Evolutionary conservation across 2,888 invertebrate genomes (phyloP).

Genomic region (Coremacera marginata): DNA sequence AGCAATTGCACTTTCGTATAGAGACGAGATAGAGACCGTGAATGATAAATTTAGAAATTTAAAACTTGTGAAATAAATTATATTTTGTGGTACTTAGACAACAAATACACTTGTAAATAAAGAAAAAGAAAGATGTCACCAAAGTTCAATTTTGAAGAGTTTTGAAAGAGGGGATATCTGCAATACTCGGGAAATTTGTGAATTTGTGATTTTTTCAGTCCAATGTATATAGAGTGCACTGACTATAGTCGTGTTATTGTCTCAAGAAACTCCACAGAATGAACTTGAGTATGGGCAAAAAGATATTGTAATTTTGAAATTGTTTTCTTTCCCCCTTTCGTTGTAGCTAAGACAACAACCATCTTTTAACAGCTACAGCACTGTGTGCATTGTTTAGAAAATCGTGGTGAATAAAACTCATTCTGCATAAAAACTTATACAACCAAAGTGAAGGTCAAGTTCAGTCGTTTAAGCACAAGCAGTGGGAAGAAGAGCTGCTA

Average conservation of each 20-base stretch:
- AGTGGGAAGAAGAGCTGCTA: conserved; percentile 44
- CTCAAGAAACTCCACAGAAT: background rate
- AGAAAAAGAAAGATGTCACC: background rate
- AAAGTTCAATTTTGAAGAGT: background rate
- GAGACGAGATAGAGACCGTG: conserved; percentile 44
- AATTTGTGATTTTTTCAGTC: background rate
- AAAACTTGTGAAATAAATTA: conserved; percentile 23
- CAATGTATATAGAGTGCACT: background rate
- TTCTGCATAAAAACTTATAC: background rate
- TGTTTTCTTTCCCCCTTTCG: background rate
- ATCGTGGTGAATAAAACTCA: conserved; percentile 31
- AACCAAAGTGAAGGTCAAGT: conserved; percentile 15
- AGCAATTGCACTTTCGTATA: background rate
- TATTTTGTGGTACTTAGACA: conserved; percentile 43
- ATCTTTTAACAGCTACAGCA: background rate
- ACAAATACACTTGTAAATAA: background rate
- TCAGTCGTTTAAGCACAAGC: background rate
- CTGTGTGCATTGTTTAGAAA: background rate
- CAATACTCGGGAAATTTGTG: no score
- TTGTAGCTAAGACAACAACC: conserved; percentile 38
- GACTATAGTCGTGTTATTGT: background rate
- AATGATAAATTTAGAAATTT: conserved; percentile 44
- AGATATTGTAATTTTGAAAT: background rate
- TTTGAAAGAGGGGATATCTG: background rate
- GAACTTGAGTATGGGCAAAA: background rate